Evolutionary conservation across 2,888 invertebrate species (phyloP).

Genomic region (Drosophila quasianomalipes): DNA sequence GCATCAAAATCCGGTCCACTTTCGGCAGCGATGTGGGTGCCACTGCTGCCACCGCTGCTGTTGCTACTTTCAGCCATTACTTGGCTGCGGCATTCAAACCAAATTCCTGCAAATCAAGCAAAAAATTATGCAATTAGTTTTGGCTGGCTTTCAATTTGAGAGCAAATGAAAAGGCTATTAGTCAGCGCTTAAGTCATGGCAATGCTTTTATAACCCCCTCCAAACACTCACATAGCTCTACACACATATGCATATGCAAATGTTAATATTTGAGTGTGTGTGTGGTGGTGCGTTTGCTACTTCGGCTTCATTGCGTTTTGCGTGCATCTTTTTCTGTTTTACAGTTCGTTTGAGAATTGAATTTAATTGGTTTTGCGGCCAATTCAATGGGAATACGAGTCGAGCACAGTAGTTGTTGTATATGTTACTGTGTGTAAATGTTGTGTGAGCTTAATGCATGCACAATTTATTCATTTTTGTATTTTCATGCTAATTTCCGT

Average conservation of each 20-base stretch:
- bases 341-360: slow-evolving; percentile 64
- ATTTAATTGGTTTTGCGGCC: slow-evolving; percentile 71
- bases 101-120: slow-evolving; percentile 37
- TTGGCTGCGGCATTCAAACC: slow-evolving; percentile 39
- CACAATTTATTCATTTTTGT: slow-evolving; percentile 43
- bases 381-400: slow-evolving; percentile 4
- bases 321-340: slow-evolving; percentile 58
- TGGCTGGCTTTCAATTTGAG: slow-evolving; percentile 36
- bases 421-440: slow-evolving; percentile 1
- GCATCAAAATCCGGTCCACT: slow-evolving; percentile 77
- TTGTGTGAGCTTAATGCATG: slow-evolving; percentile 16
- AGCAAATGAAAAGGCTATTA: slow-evolving; percentile 50
- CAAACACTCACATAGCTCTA: not conserved
- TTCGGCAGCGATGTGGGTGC: slow-evolving; percentile 48
- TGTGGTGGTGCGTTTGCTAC: slow-evolving; percentile 13
- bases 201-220: slow-evolving; percentile 4
- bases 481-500: slow-evolving; percentile 37
- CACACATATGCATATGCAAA: not conserved
- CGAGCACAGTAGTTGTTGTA: not conserved
- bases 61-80: slow-evolving; percentile 60
- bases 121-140: slow-evolving; percentile 61
- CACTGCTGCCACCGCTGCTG: slow-evolving; percentile 34
- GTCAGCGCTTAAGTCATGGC: slow-evolving; percentile 38
- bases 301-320: slow-evolving; percentile 40
- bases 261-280: not conserved